A percentile compares a stretch with the other conserved stretches of the same genome.
phyloP scores from a whole-genome alignment of 2,888 invertebrate species.

The Lydus trimaculatus region DNA sequence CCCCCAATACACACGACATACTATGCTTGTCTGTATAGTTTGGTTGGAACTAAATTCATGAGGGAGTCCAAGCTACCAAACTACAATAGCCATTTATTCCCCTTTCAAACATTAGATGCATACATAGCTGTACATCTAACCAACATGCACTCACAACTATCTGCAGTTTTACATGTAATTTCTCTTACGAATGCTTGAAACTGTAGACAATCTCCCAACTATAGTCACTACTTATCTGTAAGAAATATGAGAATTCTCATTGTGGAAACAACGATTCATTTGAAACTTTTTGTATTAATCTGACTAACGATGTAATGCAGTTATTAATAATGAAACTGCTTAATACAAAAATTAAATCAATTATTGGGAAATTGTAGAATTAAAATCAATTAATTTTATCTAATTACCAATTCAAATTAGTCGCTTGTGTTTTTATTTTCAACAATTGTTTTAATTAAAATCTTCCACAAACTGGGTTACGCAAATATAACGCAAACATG shows the following conservation, averaged over 20 bases:
- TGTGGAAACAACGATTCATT: neutral
- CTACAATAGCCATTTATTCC: constrained; percentile 6
- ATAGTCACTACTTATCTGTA: neutral
- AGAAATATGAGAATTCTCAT: neutral
- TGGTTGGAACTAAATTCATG: constrained; percentile 2
- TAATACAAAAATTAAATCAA: neutral
- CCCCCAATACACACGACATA: constrained; percentile 16
- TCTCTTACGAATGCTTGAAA: neutral
- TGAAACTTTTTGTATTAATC: neutral
- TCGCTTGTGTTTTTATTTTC: neutral
- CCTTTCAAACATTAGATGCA: neutral
- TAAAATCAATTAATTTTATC: neutral
- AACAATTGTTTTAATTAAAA: too few species aligned
- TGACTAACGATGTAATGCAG: neutral
- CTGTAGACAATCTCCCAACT: neutral
- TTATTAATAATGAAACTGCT: neutral
- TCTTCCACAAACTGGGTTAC: too few species aligned
- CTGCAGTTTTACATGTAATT: neutral
- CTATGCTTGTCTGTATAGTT: neutral
- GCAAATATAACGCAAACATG: too few species aligned
- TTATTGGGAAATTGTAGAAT: neutral
- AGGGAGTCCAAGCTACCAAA: neutral
- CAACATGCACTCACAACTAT: constrained; percentile 8
- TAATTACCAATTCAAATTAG: too few species aligned
- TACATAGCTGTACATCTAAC: neutral